phyloP scores from a whole-genome alignment of 2,888 invertebrate genomes.

The Hetaerina titia region DNA sequence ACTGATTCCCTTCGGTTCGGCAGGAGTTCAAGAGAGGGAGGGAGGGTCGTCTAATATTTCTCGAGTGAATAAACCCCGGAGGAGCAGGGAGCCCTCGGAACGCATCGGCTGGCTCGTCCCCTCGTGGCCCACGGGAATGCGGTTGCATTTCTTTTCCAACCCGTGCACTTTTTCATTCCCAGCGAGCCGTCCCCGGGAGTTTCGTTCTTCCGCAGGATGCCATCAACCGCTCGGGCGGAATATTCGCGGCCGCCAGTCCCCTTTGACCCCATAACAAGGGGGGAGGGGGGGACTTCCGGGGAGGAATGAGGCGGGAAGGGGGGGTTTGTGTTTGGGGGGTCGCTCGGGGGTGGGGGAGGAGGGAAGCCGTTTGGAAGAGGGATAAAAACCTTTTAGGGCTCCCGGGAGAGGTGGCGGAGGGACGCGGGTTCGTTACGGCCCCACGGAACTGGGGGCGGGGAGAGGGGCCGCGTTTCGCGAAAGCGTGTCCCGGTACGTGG shows the following conservation, averaged over 20 bases:
- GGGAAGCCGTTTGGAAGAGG: neutral
- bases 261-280: too few species aligned
- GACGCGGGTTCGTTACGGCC: neutral
- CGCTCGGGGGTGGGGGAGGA: too few species aligned
- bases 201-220: neutral
- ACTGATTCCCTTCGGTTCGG: too few species aligned
- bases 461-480: neutral
- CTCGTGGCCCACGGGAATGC: neutral
- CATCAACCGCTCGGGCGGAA: neutral
- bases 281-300: neutral
- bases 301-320: neutral
- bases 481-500: neutral
- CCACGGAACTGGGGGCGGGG: neutral
- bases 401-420: neutral
- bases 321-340: too few species aligned
- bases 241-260: neutral
- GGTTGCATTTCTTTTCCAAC: neutral
- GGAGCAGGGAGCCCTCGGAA: too few species aligned
- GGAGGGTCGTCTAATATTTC: too few species aligned
- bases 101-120: neutral
- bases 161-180: neutral
- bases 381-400: neutral
- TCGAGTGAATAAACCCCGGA: too few species aligned
- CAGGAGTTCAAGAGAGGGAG: too few species aligned
- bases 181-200: neutral